Percentiles rank a stretch among this genome's conserved stretches.
Evolutionary conservation across 2,113 vertebrate genomes (phyloP).

Genomic region (Axis porcinus): DNA sequence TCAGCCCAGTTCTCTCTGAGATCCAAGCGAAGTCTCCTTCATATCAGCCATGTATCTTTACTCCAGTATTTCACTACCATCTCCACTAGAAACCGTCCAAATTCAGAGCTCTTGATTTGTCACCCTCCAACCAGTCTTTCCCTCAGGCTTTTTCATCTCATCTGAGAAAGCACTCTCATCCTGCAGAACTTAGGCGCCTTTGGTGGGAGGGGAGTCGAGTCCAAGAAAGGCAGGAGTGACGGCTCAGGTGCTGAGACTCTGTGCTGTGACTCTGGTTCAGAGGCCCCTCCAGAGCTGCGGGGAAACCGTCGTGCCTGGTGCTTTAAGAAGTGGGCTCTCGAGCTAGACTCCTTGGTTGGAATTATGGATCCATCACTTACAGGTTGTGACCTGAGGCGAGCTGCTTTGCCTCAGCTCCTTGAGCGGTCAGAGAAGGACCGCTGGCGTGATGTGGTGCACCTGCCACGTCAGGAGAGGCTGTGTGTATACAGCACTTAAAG

Average conservation of each 20-base stretch:
- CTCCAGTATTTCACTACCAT: background rate
- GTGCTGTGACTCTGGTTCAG: background rate
- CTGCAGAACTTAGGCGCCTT: background rate
- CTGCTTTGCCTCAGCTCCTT: background rate
- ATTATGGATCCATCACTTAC: background rate
- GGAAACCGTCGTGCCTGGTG: accelerated
- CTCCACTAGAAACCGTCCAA: background rate
- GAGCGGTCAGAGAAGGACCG: background rate
- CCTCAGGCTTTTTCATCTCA: background rate
- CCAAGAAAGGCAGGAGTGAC: background rate
- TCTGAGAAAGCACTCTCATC: background rate
- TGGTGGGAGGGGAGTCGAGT: background rate
- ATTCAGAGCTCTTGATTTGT: background rate
- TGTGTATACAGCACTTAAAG: background rate
- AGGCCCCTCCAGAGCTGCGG: background rate
- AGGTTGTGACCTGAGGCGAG: background rate
- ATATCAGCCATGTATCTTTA: background rate
- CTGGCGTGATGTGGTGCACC: background rate
- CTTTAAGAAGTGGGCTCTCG: background rate
- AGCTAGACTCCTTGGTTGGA: background rate
- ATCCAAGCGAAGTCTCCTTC: background rate
- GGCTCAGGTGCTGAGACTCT: background rate
- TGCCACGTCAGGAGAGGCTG: background rate
- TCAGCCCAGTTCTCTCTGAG: background rate
- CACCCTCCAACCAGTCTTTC: background rate